Percentiles rank a stretch among this genome's conserved stretches.
phyloP scores from a whole-genome alignment of 2,888 invertebrate genomes.

The Dolichomitus sp. region DNA sequence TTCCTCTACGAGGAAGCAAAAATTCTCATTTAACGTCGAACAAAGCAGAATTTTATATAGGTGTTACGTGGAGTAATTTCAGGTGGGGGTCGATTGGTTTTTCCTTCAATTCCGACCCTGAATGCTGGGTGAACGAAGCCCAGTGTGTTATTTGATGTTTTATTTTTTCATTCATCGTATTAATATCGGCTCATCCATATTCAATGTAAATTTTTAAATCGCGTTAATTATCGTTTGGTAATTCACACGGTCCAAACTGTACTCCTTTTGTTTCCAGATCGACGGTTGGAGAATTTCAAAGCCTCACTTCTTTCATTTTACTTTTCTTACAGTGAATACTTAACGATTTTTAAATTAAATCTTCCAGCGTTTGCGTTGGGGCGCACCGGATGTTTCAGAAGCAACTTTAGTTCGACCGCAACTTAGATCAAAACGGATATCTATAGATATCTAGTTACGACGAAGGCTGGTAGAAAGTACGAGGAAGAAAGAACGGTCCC shows the following conservation, averaged over 20 bases:
- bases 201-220: background rate
- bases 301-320: conserved; percentile 3
- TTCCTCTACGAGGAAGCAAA: too few species aligned
- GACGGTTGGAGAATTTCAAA: background rate
- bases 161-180: too few species aligned
- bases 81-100: too few species aligned
- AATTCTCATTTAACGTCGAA: too few species aligned
- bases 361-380: background rate
- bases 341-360: conserved; percentile 38
- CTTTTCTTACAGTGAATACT: background rate
- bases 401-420: conserved; percentile 28
- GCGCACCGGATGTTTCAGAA: conserved; percentile 8
- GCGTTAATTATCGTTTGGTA: background rate
- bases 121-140: too few species aligned
- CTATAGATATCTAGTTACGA: background rate
- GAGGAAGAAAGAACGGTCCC: conserved; percentile 1
- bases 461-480: background rate
- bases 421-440: background rate
- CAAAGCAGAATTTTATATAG: too few species aligned
- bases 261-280: background rate
- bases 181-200: too few species aligned
- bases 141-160: too few species aligned
- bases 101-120: too few species aligned
- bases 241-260: background rate
- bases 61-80: too few species aligned